phyloP scores from a whole-genome alignment of 1,140 invertebrate genomes.

The Drosophila kikkawai region DNA sequence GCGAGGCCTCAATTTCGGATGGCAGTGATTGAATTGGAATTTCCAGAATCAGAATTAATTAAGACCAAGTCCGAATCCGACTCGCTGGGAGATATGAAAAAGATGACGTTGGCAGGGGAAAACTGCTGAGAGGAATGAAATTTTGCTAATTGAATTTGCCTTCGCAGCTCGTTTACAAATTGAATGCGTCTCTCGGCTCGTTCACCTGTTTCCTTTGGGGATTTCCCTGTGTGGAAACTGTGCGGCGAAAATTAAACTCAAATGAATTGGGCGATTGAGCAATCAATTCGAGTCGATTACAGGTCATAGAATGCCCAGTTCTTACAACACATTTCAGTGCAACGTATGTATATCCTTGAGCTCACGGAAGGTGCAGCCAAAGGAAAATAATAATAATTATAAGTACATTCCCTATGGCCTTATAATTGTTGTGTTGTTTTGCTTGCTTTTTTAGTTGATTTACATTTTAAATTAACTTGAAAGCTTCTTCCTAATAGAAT shows the following conservation, averaged over 20 bases:
- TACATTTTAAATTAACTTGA: constrained; percentile 45
- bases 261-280: constrained; percentile 47
- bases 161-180: constrained; percentile 6
- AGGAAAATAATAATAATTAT: constrained; percentile 17
- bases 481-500: constrained; percentile 6
- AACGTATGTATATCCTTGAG: constrained; percentile 8
- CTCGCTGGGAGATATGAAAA: constrained; percentile 15
- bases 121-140: constrained; percentile 43
- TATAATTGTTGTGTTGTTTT: constrained; percentile 11
- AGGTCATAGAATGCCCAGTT: constrained; percentile 27
- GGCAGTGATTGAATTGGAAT: constrained; percentile 39
- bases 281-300: constrained; percentile 44
- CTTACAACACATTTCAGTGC: too few relatives aligned
- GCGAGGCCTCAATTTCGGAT: constrained; percentile 29
- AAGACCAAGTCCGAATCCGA: constrained; percentile 18
- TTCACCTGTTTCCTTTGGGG: not conserved
- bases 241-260: constrained; percentile 47
- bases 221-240: constrained; percentile 1
- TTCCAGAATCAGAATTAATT: constrained; percentile 44
- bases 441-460: constrained; percentile 31
- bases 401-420: not conserved
- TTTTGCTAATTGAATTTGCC: constrained; percentile 46
- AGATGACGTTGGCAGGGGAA: constrained; percentile 23
- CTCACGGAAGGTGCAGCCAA: not conserved
- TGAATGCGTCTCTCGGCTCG: constrained; percentile 12